Base-by-base conservation (phyloP, 2,888 invertebrate genomes). In the Polydrusus cervinus region DNA sequence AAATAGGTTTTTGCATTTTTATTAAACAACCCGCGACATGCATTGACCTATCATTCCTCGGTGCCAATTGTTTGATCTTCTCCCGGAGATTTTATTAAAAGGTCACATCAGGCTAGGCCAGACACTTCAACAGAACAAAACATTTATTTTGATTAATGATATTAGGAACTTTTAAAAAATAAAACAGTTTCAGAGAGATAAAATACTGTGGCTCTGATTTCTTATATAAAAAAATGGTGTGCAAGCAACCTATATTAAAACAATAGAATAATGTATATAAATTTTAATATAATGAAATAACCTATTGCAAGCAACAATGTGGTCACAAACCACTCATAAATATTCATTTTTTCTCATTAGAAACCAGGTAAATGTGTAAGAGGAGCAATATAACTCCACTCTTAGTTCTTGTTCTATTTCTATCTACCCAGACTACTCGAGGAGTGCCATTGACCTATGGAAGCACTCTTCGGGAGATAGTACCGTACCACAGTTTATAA, bases 381-480 rank as follows among this genome's bases (percentile, higher is more conserved):
- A 55, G 45, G 40, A 51, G 38, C 38, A 68, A 45, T 25, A 57
- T 13, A 55, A 30, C 30, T 34, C 55, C 45, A 14, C 30, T 34
- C 34, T 38, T 43, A 47, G 16, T 61, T 75, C 67, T 75, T 66
- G 74, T 65, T 70, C 74, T 65, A 70, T 74, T 74, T 74, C 70
- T 25, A 49, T 34, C 34, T 3, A n/a, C n/a, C n/a, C 45, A 64
- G 53, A 49, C 40, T 55, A 57, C 34, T 38, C 51, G 47, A 47
- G 34, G 47, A 47, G 34, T 70, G 74, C 70, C 74, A 70, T 69
- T 74, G 74, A 74, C 74, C 74, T 74, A 65, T n/a, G 70, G 34
- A 40, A 67, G 38, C 49, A 38, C 55, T 71, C 71, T 71, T 71
- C 43, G 65, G 53, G 49, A 71, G 70, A 40, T 70, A 67, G 66